Evolutionary conservation across 2,888 invertebrate genomes (phyloP), one percentile per base, ranked within the genome.

Genomic region (Iphiclides podalirius): DNA sequence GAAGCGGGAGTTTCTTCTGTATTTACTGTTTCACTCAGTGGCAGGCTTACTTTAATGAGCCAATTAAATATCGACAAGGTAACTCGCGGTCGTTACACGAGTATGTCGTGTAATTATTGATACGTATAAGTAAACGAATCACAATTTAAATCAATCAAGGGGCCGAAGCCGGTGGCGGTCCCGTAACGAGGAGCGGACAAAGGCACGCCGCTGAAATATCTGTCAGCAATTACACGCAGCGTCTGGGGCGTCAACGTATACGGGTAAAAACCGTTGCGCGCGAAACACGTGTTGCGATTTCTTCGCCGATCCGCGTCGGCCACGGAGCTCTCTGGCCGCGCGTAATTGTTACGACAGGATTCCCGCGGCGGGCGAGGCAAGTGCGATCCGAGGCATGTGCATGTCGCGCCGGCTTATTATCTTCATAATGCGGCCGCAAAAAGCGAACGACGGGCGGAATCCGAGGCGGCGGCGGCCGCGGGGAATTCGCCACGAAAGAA

Each of bases 371-470:
- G 15, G 13, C 40, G 11, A 28, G 35, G 35, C 35, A 47, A 36
- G 31, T 34, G 43, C 37, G 9, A 43, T 49, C 37, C 34, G 38
- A 49, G 23, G 17, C 34, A 44, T 39, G 49, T 17, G 39, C 34
- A 34, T 26, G 44, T 35, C 50, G 50, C 50, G 26, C 38, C 26
- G 38, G 44, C 34, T 50, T 45, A 50, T 50, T 50, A 50, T 50
- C 49, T 50, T 39, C 17, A 36, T 44, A 48, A 49, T 43, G 49
- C 35, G 39, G 28, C 4, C 17, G 8, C 26, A 50, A 50, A 50
- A 50, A 50, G 15, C 20, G 20, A 12, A 26, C 36, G 4, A 7
- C 28, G 9, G 31, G 20, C 20, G 34, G 39, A 38, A 38, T 37
- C 23, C 39, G 28, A 7, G 15, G 36, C 17, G 36, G 34, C 35